Percentiles rank a stretch among this genome's conserved stretches.
Conservation (phyloP, 1,140 invertebrate genomes). For the Diachasmimorpha longicaudata region DNA sequence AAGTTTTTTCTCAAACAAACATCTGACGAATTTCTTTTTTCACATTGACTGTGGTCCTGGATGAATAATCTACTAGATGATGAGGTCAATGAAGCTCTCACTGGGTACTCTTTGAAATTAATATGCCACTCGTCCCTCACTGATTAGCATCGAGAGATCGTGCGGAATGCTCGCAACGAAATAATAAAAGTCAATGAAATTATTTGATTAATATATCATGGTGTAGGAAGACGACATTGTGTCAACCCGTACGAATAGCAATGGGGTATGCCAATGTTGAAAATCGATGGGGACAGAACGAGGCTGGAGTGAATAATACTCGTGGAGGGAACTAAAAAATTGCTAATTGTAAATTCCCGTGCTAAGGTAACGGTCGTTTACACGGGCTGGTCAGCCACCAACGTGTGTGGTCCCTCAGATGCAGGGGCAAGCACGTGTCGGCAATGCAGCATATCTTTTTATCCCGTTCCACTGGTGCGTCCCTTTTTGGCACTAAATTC, state of each 20-base stretch:
- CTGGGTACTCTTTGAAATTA: not conserved
- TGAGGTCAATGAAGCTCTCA: not conserved
- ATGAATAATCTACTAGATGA: not conserved
- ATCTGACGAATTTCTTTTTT: no score
- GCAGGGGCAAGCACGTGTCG: conserved; percentile 45
- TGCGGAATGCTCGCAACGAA: not conserved
- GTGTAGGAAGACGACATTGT: not conserved
- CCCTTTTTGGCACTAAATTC: conserved; percentile 44
- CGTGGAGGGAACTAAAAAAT: not conserved
- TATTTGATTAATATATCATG: not conserved
- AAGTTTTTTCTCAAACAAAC: no score
- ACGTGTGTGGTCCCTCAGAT: conserved; percentile 49
- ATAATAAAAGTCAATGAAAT: not conserved
- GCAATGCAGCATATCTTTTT: conserved; percentile 42
- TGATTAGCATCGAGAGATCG: conserved; percentile 9
- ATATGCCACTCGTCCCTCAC: not conserved
- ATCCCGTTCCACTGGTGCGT: conserved; percentile 21
- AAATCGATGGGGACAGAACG: not conserved
- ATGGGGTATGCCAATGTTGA: not conserved
- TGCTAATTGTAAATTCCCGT: not conserved
- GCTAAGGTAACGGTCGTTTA: conserved; percentile 2
- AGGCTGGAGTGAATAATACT: not conserved
- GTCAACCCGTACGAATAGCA: not conserved
- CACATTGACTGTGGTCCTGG: not conserved
- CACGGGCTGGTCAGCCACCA: conserved; percentile 8